These are phyloP conservation scores for Stegana nigrithorax DNA, from an alignment of 2,888 invertebrate species.

Conservation along the genomic window DNA sequence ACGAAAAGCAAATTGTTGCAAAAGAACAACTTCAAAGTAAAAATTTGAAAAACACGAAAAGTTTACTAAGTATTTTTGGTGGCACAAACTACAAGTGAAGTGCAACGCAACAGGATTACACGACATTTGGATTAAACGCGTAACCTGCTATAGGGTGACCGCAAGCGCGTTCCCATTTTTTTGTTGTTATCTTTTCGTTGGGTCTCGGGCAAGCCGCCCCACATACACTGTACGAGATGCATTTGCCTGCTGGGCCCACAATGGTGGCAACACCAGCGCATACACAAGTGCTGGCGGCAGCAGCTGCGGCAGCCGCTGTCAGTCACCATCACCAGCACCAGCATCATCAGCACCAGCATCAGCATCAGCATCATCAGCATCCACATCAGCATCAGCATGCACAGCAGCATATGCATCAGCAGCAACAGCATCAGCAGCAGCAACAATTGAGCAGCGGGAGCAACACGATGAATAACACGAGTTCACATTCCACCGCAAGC, in stretches of 20 bases:
- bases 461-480: constrained; percentile 17
- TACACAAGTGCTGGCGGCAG: constrained; percentile 47
- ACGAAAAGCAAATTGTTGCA: constrained; percentile 18
- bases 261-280: constrained; percentile 60
- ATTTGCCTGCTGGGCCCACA: constrained; percentile 67
- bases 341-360: constrained; percentile 23
- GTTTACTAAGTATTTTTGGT: neutral
- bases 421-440: neutral
- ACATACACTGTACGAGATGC: too few species aligned
- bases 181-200: too few species aligned
- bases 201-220: too few species aligned
- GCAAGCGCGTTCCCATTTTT: too few species aligned
- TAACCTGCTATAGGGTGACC: neutral
- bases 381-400: constrained; percentile 27
- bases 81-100: constrained; percentile 4
- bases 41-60: neutral
- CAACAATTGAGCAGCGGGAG: neutral
- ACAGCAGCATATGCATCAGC: neutral
- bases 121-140: constrained; percentile 37
- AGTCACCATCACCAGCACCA: constrained; percentile 32
- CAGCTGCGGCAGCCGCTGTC: constrained; percentile 41
- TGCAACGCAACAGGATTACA: neutral
- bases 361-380: constrained; percentile 22
- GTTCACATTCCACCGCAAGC: constrained; percentile 35
- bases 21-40: neutral